These are phyloP conservation scores for Teinopalpus imperialis DNA, from an alignment of 2,888 invertebrate species.

Conservation along the genomic window DNA sequence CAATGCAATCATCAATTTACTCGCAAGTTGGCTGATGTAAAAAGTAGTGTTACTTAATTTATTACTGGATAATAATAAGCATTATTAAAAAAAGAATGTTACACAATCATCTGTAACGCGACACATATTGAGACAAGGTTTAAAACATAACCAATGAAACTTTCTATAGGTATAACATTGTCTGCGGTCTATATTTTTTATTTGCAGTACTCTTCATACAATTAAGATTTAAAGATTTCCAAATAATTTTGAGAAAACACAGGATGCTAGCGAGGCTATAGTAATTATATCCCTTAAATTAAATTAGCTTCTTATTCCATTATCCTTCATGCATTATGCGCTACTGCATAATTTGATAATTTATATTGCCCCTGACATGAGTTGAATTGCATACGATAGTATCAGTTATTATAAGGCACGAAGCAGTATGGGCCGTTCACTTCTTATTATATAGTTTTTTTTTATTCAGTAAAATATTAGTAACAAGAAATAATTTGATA, in stretches of 20 bases:
- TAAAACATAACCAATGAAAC: too few species aligned
- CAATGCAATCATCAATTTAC: too few species aligned
- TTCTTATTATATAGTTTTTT: too few species aligned
- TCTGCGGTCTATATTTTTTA: too few species aligned
- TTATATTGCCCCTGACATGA: constrained; percentile 25
- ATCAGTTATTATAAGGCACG: constrained; percentile 19
- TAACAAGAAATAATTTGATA: too few species aligned
- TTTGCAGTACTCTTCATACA: too few species aligned
- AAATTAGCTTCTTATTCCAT: constrained; percentile 27
- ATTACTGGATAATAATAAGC: background rate
- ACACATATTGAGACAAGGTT: too few species aligned
- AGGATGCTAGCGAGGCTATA: constrained; percentile 38
- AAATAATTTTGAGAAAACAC: constrained; percentile 33
- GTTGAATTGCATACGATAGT: constrained; percentile 16
- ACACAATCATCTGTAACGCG: too few species aligned
- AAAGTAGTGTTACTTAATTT: background rate
- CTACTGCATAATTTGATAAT: constrained; percentile 27
- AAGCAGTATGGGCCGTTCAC: too few species aligned
- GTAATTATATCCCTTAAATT: constrained; percentile 31
- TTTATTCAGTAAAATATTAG: too few species aligned
- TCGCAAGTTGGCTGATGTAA: too few species aligned
- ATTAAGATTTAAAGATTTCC: constrained; percentile 26
- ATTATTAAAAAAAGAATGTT: background rate
- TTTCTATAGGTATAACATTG: too few species aligned
- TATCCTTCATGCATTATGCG: constrained; percentile 30